Percentiles rank a stretch among this genome's conserved stretches.
phyloP scores from a whole-genome alignment of 2,797 vertebrate genomes.

The Pyrocephalus nanus region DNA sequence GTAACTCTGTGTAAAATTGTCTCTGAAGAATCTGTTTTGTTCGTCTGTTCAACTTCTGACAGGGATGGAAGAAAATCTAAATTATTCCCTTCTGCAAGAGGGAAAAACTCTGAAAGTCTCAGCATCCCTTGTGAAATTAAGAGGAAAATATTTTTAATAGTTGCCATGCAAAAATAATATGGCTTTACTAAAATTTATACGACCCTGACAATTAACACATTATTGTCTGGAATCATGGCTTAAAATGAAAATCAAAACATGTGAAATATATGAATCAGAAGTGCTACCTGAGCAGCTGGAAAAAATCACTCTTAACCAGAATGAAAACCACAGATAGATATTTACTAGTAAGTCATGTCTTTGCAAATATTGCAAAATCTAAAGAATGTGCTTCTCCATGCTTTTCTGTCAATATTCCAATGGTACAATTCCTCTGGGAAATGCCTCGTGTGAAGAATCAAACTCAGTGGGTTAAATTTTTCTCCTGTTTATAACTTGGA shows the following conservation, averaged over 20 bases:
- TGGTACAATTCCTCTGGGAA: not conserved
- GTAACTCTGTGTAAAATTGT: conserved; percentile 89
- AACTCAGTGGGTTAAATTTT: not conserved
- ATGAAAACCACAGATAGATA: not conserved
- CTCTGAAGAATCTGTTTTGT: conserved; percentile 88
- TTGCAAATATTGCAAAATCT: conserved; percentile 52
- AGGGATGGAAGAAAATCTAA: conserved; percentile 84
- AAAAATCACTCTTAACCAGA: conserved; percentile 56
- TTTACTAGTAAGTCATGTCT: conserved; percentile 46
- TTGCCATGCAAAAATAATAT: conserved; percentile 80
- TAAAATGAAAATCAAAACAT: conserved; percentile 26
- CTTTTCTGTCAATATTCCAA: not conserved
- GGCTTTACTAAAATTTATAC: conserved; percentile 78
- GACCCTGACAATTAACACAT: conserved; percentile 78
- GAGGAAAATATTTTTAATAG: conserved; percentile 81
- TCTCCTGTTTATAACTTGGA: not conserved
- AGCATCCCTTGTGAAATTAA: conserved; percentile 83
- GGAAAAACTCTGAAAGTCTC: conserved; percentile 78
- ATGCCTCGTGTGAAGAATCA: not conserved
- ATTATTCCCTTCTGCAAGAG: conserved; percentile 82
- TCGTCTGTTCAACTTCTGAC: conserved; percentile 86
- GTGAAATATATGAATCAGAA: conserved; percentile 33
- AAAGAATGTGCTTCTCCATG: conserved; percentile 53
- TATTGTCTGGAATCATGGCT: conserved; percentile 57
- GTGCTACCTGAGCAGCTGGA: conserved; percentile 9